A percentile compares a stretch with the other conserved stretches of the same genome.
phyloP scores from a whole-genome alignment of 1,140 invertebrate genomes.

The Homalodisca vitripennis region DNA sequence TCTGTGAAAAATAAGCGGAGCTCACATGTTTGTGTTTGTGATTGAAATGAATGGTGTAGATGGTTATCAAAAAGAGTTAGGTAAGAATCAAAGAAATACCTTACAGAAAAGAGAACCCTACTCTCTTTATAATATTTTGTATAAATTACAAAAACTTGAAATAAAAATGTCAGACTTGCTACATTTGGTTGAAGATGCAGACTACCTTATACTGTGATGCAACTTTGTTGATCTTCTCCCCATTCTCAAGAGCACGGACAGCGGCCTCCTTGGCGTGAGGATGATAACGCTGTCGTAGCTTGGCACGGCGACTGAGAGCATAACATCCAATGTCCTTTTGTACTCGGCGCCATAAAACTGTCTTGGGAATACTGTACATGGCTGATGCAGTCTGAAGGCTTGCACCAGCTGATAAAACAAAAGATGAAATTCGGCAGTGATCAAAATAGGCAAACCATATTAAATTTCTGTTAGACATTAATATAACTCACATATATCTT shows the following conservation, averaged over 20 bases:
- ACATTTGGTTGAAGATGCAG: no score
- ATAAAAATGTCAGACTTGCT: no score
- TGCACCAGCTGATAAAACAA: constrained; percentile 48
- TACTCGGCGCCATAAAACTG: constrained; percentile 59
- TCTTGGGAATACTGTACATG: constrained; percentile 58
- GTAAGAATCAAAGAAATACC: not conserved
- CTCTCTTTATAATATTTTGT: not conserved
- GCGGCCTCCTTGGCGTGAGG: constrained; percentile 47
- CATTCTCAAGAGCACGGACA: constrained; percentile 53
- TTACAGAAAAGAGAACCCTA: no score
- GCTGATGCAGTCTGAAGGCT: constrained; percentile 53
- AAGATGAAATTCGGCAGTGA: no score
- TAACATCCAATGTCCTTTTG: constrained; percentile 52
- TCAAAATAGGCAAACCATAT: no score
- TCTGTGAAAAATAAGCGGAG: no score
- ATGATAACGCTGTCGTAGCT: constrained; percentile 45
- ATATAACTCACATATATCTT: no score
- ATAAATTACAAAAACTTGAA: not conserved
- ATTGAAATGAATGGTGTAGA: no score
- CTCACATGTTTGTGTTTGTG: no score
- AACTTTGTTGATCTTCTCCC: constrained; percentile 58
- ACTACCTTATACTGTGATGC: constrained; percentile 51
- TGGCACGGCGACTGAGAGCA: constrained; percentile 48
- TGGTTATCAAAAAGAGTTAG: no score
- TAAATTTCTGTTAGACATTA: no score